phyloP scores from a whole-genome alignment of 2,888 invertebrate species.

The Pristionchus arcanus region DNA sequence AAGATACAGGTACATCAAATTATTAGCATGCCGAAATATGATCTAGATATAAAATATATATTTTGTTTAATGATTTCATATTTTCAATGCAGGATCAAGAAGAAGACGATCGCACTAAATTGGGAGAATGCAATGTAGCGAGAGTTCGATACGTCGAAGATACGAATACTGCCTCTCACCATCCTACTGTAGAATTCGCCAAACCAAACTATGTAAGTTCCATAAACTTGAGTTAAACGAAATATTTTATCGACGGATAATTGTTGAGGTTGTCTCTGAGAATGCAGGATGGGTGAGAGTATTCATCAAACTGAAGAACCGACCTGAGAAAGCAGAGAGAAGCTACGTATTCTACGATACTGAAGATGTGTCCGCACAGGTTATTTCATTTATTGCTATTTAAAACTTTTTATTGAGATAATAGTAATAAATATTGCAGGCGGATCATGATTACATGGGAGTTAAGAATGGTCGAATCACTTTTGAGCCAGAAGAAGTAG shows the following conservation, averaged over 20 bases:
- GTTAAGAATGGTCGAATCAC: neutral
- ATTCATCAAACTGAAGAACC: conserved; percentile 51
- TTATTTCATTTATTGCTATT: conserved; percentile 66
- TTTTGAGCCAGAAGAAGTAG: neutral
- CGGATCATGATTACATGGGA: conserved; percentile 68
- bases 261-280: conserved; percentile 66
- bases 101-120: conserved; percentile 66
- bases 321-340: neutral
- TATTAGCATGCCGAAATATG: no score
- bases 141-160: conserved; percentile 63
- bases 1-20: conserved; percentile 71
- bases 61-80: no score
- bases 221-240: neutral
- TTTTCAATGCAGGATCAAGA: conserved; percentile 59
- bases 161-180: conserved; percentile 48
- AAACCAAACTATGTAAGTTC: conserved; percentile 66
- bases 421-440: neutral
- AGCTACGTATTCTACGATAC: conserved; percentile 82
- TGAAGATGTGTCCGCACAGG: conserved; percentile 83
- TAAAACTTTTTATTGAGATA: neutral
- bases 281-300: conserved; percentile 63
- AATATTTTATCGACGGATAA: neutral
- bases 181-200: conserved; percentile 66
- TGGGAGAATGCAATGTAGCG: conserved; percentile 80
- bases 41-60: neutral